Percentiles rank a stretch among this genome's conserved stretches.
Conservation (phyloP, 2,113 vertebrate species). For the Chunga burmeisteri region DNA sequence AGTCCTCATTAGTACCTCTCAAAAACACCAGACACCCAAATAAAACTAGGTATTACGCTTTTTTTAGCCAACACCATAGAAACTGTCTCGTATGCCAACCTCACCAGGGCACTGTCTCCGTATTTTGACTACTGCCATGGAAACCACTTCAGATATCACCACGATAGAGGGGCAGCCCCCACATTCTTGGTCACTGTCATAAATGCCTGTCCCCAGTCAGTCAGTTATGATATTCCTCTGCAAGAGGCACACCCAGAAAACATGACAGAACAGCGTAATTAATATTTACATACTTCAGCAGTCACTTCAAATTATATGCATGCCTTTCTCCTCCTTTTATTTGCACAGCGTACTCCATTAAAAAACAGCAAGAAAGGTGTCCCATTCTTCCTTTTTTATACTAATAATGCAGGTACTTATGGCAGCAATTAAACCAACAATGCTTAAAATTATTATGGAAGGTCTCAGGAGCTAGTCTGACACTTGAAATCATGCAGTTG, state of each 20-base stretch:
- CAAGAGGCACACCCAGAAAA: background rate
- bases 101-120: background rate
- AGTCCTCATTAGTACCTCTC: background rate
- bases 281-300: background rate
- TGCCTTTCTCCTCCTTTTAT: background rate
- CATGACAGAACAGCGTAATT: background rate
- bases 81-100: background rate
- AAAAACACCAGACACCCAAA: background rate
- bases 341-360: background rate
- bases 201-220: background rate
- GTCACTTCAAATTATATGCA: background rate
- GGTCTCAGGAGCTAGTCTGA: background rate
- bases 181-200: background rate
- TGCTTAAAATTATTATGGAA: background rate
- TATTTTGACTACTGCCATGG: conserved; percentile 41
- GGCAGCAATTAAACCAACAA: background rate
- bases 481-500: background rate
- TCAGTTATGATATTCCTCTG: background rate
- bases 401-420: background rate
- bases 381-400: background rate
- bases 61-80: conserved; percentile 2
- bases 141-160: background rate
- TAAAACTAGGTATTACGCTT: background rate
- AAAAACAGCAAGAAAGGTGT: background rate
- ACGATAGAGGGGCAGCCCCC: background rate